Conservation (phyloP, 2,113 vertebrate genomes). For the Drymodes brunneopygia region DNA sequence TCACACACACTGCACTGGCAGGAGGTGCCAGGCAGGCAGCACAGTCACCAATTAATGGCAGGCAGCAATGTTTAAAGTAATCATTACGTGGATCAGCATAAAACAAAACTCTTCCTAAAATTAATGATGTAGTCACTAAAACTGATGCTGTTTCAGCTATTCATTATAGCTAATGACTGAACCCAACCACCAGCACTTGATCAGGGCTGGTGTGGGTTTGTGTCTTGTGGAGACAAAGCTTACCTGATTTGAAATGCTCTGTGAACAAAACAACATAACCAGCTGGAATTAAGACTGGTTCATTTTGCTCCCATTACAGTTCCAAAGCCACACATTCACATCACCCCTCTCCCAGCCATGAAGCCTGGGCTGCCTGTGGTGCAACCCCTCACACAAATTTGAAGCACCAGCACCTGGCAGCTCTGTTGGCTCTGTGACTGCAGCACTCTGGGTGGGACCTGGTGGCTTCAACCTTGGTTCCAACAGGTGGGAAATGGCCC, state of each 20-base stretch:
- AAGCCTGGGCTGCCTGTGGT: neutral
- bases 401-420: neutral
- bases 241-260: neutral
- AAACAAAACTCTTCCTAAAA: conserved; percentile 30
- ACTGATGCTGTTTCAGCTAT: neutral
- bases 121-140: neutral
- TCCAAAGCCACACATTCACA: rapidly evolving
- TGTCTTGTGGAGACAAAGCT: neutral
- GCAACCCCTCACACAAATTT: neutral
- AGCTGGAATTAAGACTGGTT: neutral
- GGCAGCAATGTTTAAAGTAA: conserved; percentile 13
- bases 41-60: neutral
- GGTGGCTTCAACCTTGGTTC: neutral
- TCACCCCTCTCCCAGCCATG: neutral
- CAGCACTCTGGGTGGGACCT: neutral
- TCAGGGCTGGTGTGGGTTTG: neutral
- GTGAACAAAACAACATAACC: neutral
- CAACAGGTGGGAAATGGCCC: neutral
- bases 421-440: neutral
- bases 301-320: neutral
- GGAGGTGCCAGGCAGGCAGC: neutral
- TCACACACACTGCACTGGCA: neutral
- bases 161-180: neutral
- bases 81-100: neutral
- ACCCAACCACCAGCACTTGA: neutral